Evolutionary conservation across 35 echinoderm and acorn worm species (phyloP).

Genomic region (Apostichopus parvimensis): DNA sequence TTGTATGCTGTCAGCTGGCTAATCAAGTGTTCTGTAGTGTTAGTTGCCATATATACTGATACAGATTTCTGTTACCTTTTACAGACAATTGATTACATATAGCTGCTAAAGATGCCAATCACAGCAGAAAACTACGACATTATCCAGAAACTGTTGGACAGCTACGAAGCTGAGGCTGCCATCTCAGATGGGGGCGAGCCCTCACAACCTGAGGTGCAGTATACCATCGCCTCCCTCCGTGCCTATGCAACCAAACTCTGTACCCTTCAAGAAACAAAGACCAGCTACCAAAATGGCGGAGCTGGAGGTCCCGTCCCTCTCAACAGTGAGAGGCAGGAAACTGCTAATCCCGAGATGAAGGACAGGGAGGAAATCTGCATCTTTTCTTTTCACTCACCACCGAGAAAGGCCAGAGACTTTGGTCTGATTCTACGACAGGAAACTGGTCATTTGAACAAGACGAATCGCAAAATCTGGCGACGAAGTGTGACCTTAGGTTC

Average conservation of each 20-base stretch:
- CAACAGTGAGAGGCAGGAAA: constrained; percentile 9
- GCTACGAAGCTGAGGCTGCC: neutral
- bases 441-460: constrained; percentile 25
- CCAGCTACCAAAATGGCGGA: neutral
- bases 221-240: constrained; percentile 30
- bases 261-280: neutral
- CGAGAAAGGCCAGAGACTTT: constrained; percentile 31
- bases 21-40: no score
- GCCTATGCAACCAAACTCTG: constrained; percentile 13
- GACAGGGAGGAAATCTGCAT: constrained; percentile 45
- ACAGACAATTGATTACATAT: no score
- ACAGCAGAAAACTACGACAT: constrained; percentile 31
- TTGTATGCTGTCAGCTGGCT: no score
- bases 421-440: constrained; percentile 40
- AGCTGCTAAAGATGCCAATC: neutral
- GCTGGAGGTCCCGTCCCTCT: neutral
- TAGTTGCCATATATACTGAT: no score
- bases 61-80: no score
- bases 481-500: constrained; percentile 28
- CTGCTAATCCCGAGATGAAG: constrained; percentile 17
- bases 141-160: constrained; percentile 10
- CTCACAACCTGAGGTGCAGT: constrained; percentile 27
- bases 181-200: neutral
- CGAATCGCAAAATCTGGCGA: constrained; percentile 24
- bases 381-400: constrained; percentile 47